phyloP scores from a whole-genome alignment of 2,797 vertebrate genomes.

The Poecilia picta region DNA sequence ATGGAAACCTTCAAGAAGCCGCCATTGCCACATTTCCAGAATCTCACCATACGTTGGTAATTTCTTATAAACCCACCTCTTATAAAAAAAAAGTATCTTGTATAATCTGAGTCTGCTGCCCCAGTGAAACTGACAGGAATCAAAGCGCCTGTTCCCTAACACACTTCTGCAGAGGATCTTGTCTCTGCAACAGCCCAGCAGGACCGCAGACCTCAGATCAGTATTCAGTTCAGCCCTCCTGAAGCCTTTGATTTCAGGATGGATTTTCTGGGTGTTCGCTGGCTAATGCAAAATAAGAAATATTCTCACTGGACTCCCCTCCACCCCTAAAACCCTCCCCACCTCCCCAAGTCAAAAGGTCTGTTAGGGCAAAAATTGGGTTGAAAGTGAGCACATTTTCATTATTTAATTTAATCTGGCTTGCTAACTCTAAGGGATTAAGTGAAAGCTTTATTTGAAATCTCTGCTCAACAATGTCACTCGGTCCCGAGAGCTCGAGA shows the following conservation, averaged over 20 bases:
- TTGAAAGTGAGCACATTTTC: constrained; percentile 37
- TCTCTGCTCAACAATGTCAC: constrained; percentile 35
- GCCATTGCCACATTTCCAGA: not conserved
- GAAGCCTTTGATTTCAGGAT: constrained; percentile 81
- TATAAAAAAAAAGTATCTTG: constrained; percentile 21
- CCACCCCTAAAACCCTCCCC: too few species aligned
- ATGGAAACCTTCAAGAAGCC: not conserved
- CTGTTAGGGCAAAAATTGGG: constrained; percentile 53
- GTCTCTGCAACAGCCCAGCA: constrained; percentile 70
- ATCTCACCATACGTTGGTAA: not conserved
- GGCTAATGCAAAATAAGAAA: constrained; percentile 73
- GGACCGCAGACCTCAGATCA: constrained; percentile 72
- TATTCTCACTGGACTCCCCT: constrained; percentile 50
- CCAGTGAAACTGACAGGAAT: constrained; percentile 43
- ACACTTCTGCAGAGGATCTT: constrained; percentile 58
- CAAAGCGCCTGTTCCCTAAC: constrained; percentile 58
- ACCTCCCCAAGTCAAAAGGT: constrained; percentile 59
- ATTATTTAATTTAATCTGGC: not conserved
- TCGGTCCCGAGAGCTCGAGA: constrained; percentile 18
- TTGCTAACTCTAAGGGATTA: not conserved
- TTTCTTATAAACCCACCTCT: constrained; percentile 13
- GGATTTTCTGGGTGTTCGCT: constrained; percentile 75
- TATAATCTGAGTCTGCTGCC: constrained; percentile 18
- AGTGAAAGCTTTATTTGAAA: constrained; percentile 38
- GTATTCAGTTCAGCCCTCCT: constrained; percentile 74